phyloP scores from a whole-genome alignment of 2,113 vertebrate species.

The Hypomesus transpacificus region DNA sequence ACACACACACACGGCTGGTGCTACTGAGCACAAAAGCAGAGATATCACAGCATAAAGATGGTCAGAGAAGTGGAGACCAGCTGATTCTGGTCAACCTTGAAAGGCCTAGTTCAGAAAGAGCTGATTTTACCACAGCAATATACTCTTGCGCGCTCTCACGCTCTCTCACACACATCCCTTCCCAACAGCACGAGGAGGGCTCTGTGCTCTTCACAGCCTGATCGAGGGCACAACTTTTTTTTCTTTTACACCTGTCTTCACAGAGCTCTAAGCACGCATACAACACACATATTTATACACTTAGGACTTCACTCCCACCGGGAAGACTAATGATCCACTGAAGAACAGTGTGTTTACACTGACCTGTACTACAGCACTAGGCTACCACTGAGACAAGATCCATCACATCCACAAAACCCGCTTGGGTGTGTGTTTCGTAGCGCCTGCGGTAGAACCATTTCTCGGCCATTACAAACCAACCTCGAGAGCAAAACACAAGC shows the following conservation, averaged over 20 bases:
- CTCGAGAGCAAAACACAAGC: slow-evolving; percentile 10
- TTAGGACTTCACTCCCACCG: slow-evolving; percentile 19
- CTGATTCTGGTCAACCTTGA: too few species aligned
- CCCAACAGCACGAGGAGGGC: slow-evolving; percentile 16
- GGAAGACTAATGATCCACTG: slow-evolving; percentile 38
- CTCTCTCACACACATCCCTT: neutral
- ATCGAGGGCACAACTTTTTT: slow-evolving; percentile 37
- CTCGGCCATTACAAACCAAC: slow-evolving; percentile 29
- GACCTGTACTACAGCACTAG: slow-evolving; percentile 46
- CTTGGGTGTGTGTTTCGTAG: neutral
- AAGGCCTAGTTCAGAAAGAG: slow-evolving; percentile 23
- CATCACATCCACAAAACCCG: slow-evolving; percentile 17
- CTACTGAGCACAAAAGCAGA: neutral
- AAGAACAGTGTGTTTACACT: slow-evolving; percentile 38
- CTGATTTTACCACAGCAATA: slow-evolving; percentile 23
- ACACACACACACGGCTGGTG: neutral
- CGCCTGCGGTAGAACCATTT: slow-evolving; percentile 27
- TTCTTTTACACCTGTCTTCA: slow-evolving; percentile 15
- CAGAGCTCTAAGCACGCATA: neutral
- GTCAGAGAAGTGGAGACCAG: neutral
- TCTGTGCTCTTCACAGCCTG: slow-evolving; percentile 23
- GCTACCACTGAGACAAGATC: neutral
- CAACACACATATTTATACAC: slow-evolving; percentile 12
- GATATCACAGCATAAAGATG: neutral
- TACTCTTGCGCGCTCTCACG: neutral